Evolutionary conservation across 2,888 invertebrate species (phyloP), one percentile per base, ranked within the genome.

Genomic region (Melolontha melolontha): DNA sequence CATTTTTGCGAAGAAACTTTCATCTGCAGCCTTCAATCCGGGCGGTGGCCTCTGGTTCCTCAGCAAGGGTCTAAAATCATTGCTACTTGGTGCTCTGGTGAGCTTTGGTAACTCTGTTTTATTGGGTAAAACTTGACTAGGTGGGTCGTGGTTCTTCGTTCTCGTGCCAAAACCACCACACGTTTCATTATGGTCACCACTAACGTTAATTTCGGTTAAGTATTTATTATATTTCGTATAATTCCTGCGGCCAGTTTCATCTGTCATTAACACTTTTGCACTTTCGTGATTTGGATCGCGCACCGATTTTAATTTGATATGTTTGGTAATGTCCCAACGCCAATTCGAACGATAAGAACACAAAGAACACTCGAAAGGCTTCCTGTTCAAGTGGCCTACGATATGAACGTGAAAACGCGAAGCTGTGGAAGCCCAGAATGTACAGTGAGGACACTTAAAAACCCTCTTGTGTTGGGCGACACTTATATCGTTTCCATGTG

Each of bases 281-380:
- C 88, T 88, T 76, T 90, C 89, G 82, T 96, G 96, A 55, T 90
- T 90, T 59, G 91, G 91, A 84, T 95, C 95, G 72, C 94, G 87
- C 17, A 92, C 92, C 6, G 93, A 92, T 85, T 95, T 96, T 76
- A 96, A 86, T 78, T 95, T 92, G 73, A 97, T 96, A 82, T 98
- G 98, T 82, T 97, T 95, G 27, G 95, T 95, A 70, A 97, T 95
- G 84, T 97, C 97, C 94, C 96, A 97, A 72, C 96, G 90, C 96
- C 97, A 97, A 81, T 97, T 97, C 29, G 96, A 96, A 75, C 95
- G 91, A 80, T 96, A 95, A 64, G 94, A 92, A 84, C 97, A 98
- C 12, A 94, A 86, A 0, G 97, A 96, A 84, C 98, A 98, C 83
- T 96, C 95, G 82, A 96, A 98, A 0, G 97, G 97, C 80, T 96